Evolutionary conservation across 2,888 invertebrate species (phyloP).

Genomic region (Meta bourneti): DNA sequence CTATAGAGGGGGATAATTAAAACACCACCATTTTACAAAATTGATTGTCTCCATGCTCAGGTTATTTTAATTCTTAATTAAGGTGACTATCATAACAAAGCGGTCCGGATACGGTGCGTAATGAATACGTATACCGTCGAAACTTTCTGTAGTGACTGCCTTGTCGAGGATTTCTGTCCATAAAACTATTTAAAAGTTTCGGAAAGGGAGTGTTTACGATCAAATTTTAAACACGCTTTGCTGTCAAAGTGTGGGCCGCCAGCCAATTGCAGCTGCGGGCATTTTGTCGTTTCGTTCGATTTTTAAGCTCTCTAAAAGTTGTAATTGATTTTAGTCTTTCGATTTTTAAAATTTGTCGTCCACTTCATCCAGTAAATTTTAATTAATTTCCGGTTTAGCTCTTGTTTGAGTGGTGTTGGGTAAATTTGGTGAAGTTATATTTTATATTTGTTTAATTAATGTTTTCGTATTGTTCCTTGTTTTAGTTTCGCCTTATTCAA

Average conservation of each 20-base stretch:
- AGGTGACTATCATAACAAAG: conserved; percentile 1
- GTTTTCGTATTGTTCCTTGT: too few species aligned
- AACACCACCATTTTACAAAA: conserved; percentile 1
- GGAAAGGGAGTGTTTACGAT: neutral
- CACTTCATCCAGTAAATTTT: neutral
- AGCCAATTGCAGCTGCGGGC: neutral
- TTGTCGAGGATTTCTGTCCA: neutral
- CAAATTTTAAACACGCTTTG: neutral
- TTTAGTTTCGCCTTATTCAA: too few species aligned
- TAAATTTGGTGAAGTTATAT: neutral
- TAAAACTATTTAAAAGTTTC: neutral
- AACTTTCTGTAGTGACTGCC: neutral
- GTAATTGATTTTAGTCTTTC: neutral
- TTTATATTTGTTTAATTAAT: neutral
- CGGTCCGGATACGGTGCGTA: neutral
- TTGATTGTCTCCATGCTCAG: conserved; percentile 10
- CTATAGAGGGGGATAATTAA: neutral
- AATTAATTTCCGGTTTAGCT: neutral
- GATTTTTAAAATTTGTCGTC: neutral
- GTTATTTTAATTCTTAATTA: conserved; percentile 29
- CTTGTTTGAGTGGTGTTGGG: neutral
- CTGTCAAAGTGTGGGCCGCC: neutral
- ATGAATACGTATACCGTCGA: neutral
- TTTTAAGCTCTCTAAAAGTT: neutral
- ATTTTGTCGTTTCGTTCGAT: neutral